Conservation (phyloP, 92 coral and sea anemone species). For the Palythoa grandis region DNA sequence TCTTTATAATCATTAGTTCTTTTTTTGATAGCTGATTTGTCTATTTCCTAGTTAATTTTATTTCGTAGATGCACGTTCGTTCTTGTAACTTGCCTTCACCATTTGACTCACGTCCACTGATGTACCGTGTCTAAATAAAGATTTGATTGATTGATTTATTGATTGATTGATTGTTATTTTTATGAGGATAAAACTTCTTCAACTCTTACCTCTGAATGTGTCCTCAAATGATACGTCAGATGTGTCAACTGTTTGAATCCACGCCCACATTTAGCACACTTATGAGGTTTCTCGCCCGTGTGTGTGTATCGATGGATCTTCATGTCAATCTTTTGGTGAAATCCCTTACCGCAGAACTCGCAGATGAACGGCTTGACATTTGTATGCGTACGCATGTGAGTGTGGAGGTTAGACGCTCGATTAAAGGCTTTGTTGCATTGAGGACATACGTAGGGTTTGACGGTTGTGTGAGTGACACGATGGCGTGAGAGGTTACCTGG, state of each 20-base stretch:
- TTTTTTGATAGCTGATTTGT: too few species aligned
- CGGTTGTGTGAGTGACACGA: constrained; percentile 86
- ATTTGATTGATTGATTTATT: too few species aligned
- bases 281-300: constrained; percentile 98
- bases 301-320: constrained; percentile 97
- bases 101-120: too few species aligned
- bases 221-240: constrained; percentile 92
- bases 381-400: constrained; percentile 98
- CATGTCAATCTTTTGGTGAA: constrained; percentile 99
- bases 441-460: constrained; percentile 90
- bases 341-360: constrained; percentile 96
- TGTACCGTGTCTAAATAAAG: too few species aligned
- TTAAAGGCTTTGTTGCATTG: constrained; percentile 99
- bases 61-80: too few species aligned
- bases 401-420: constrained; percentile 97
- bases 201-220: constrained; percentile 82
- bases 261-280: constrained; percentile 96
- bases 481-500: constrained; percentile 87
- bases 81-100: too few species aligned
- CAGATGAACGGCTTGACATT: constrained; percentile 93
- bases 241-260: constrained; percentile 98
- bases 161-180: too few species aligned
- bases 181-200: too few species aligned
- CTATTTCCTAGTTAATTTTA: too few species aligned
- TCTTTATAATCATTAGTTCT: too few species aligned